Conservation (phyloP, 2,113 vertebrate species). For the Acinonyx jubatus region DNA sequence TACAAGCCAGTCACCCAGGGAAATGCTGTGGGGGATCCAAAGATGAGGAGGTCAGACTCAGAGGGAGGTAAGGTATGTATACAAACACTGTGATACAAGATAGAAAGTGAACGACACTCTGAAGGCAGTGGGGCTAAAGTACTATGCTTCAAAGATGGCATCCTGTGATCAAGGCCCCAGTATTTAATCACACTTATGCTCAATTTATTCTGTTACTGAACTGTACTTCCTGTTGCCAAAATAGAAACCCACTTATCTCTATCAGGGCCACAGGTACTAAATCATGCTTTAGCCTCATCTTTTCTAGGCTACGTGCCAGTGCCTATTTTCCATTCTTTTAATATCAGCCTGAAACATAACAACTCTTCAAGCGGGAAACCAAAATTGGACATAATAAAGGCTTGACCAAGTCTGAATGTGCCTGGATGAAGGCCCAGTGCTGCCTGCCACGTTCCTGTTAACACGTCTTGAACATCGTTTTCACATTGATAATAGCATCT, state of each 20-base stretch:
- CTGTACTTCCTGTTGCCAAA: conserved; percentile 19
- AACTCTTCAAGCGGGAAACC: conserved; percentile 41
- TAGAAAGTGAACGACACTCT: not conserved
- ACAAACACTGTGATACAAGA: not conserved
- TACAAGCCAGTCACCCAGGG: not conserved
- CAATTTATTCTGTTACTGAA: not conserved
- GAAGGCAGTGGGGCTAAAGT: not conserved
- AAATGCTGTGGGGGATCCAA: not conserved
- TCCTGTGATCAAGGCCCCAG: not conserved
- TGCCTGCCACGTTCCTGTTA: not conserved
- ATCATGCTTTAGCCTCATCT: conserved; percentile 9
- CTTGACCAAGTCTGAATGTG: not conserved
- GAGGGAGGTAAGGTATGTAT: not conserved
- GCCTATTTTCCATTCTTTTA: conserved; percentile 43
- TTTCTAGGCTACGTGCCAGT: conserved; percentile 37
- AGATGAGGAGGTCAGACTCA: not conserved
- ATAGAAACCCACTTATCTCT: conserved; percentile 18
- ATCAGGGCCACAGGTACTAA: conserved; percentile 23
- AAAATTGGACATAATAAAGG: conserved; percentile 31
- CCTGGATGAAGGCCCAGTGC: not conserved
- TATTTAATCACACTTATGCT: not conserved
- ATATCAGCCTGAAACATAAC: conserved; percentile 23
- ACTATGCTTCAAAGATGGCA: not conserved
- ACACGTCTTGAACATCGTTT: not conserved
- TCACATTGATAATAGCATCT: not conserved